phyloP scores from a whole-genome alignment of 2,888 invertebrate genomes.

The Suillia variegata region DNA sequence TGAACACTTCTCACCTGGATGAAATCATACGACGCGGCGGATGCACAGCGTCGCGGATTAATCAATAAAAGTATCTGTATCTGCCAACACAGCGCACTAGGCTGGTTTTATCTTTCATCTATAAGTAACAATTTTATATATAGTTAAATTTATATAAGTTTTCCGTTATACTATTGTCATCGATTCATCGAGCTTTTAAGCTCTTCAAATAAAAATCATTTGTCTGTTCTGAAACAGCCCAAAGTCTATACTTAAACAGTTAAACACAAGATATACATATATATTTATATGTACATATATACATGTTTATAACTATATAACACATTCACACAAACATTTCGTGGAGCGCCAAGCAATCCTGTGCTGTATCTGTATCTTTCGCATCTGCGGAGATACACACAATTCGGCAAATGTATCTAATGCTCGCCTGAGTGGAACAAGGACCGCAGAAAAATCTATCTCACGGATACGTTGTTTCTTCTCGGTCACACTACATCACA shows the following conservation, averaged over 20 bases:
- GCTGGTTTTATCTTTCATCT: no score
- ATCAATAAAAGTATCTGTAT: conserved; percentile 2
- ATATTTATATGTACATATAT: background rate
- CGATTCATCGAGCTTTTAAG: no score
- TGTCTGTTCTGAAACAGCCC: no score
- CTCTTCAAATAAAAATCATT: no score
- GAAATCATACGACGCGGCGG: conserved; percentile 2
- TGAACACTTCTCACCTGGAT: background rate
- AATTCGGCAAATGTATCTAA: background rate
- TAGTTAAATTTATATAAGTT: no score
- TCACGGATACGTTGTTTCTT: background rate
- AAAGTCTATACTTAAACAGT: no score
- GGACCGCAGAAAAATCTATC: background rate
- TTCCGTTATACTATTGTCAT: no score
- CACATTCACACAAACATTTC: no score
- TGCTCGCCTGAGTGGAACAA: conserved; percentile 4
- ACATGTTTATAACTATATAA: background rate
- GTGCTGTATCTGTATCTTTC: conserved; percentile 2
- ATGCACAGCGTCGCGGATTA: background rate
- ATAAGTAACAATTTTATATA: no score
- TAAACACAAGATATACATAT: background rate
- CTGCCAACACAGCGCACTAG: background rate
- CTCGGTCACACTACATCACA: background rate
- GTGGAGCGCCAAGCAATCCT: no score
- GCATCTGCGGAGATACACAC: background rate